These are phyloP conservation scores for Nasonovia ribisnigri DNA, from an alignment of 2,888 invertebrate species.

Conservation along the genomic window DNA sequence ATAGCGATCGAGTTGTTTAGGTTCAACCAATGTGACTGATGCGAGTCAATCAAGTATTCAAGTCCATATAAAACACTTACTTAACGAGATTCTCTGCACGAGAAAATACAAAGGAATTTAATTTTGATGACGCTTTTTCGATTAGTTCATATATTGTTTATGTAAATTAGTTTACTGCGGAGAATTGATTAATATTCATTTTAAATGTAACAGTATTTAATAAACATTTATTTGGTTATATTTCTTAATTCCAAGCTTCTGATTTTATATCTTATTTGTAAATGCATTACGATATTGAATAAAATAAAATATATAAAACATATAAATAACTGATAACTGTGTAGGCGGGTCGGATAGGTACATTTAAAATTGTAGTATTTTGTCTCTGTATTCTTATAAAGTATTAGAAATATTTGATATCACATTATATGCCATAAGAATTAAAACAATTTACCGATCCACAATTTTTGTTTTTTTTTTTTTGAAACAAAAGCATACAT, in stretches of 20 bases:
- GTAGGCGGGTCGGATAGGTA: not conserved
- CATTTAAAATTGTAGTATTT: not conserved
- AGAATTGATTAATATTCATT: slow-evolving; percentile 10
- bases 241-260: not conserved
- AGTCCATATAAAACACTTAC: no score
- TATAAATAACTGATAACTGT: no score
- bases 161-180: not conserved
- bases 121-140: not conserved
- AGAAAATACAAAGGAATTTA: not conserved
- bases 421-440: not conserved
- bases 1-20: not conserved
- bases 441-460: not conserved
- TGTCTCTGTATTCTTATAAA: not conserved
- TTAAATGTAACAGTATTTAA: not conserved
- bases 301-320: no score
- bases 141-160: not conserved
- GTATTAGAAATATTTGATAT: not conserved
- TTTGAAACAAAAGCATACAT: not conserved
- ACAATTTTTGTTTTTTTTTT: not conserved
- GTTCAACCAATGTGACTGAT: slow-evolving; percentile 8
- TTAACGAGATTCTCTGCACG: not conserved
- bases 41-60: not conserved
- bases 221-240: not conserved
- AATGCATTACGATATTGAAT: not conserved
- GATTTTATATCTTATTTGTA: not conserved